phyloP scores from a whole-genome alignment of 2,888 invertebrate genomes.

The Dryobota labecula region DNA sequence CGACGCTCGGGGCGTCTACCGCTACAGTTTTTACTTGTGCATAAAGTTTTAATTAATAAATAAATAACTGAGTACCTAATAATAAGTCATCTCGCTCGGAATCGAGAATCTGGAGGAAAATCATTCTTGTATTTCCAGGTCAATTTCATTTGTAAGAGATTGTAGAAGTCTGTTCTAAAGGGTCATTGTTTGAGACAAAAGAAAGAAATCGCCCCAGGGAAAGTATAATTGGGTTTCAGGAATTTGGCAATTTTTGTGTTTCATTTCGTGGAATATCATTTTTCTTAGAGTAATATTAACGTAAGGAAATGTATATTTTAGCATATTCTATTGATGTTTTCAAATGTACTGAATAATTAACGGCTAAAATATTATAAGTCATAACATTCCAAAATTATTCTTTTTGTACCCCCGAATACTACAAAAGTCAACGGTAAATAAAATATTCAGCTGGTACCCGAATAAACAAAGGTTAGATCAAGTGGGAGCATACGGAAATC shows the following conservation, averaged over 20 bases:
- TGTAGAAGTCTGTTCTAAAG: not conserved
- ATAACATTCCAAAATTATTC: not conserved
- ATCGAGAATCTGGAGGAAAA: not conserved
- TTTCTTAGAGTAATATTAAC: not conserved
- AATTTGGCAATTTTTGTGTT: not conserved
- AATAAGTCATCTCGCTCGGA: not conserved
- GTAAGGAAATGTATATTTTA: not conserved
- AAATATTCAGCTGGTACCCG: constrained; percentile 17
- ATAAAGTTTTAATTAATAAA: too few relatives aligned
- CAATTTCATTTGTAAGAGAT: not conserved
- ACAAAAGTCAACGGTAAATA: constrained; percentile 3
- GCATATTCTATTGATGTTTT: not conserved
- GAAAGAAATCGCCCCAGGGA: not conserved
- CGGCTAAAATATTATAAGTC: not conserved
- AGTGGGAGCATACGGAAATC: constrained; percentile 17
- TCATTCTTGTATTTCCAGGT: not conserved
- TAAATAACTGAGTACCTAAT: too few relatives aligned
- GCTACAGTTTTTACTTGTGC: too few relatives aligned
- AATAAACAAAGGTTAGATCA: constrained; percentile 6
- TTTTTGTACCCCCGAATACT: not conserved
- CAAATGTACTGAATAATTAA: too few relatives aligned
- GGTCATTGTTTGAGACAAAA: not conserved
- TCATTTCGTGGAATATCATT: not conserved
- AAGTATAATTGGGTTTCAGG: not conserved
- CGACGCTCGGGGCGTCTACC: too few relatives aligned